phyloP scores from a whole-genome alignment of 2,888 invertebrate genomes.

The Carterocephalus palaemon region DNA sequence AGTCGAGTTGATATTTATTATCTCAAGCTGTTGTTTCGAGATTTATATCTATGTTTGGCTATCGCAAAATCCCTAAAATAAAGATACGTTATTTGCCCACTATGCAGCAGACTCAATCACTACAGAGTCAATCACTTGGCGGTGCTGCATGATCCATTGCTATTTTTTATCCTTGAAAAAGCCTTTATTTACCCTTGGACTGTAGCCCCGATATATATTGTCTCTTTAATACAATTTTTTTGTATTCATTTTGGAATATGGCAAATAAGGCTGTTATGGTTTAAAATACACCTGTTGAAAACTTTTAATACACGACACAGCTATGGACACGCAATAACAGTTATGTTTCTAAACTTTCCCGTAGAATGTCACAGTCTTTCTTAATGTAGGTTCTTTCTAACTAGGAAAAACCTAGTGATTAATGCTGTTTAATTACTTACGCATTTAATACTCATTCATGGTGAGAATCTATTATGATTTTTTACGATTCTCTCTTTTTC shows the following conservation, averaged over 20 bases:
- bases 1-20: constrained; percentile 16
- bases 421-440: constrained; percentile 65
- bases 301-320: constrained; percentile 23
- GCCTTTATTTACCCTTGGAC: no score
- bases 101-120: no score
- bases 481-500: constrained; percentile 21
- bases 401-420: constrained; percentile 51
- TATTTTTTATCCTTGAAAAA: no score
- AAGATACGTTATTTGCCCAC: no score
- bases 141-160: no score
- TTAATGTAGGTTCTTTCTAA: constrained; percentile 63
- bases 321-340: constrained; percentile 39
- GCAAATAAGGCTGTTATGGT: no score
- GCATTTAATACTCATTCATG: constrained; percentile 46
- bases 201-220: no score
- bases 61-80: no score
- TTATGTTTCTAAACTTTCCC: constrained; percentile 47
- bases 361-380: constrained; percentile 60
- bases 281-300: no score
- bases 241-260: no score
- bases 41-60: constrained; percentile 25
- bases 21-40: constrained; percentile 19
- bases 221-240: no score
- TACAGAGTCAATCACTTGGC: no score
- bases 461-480: constrained; percentile 26